phyloP scores from a whole-genome alignment of 2,797 vertebrate species.

The Galagoides demidoff region DNA sequence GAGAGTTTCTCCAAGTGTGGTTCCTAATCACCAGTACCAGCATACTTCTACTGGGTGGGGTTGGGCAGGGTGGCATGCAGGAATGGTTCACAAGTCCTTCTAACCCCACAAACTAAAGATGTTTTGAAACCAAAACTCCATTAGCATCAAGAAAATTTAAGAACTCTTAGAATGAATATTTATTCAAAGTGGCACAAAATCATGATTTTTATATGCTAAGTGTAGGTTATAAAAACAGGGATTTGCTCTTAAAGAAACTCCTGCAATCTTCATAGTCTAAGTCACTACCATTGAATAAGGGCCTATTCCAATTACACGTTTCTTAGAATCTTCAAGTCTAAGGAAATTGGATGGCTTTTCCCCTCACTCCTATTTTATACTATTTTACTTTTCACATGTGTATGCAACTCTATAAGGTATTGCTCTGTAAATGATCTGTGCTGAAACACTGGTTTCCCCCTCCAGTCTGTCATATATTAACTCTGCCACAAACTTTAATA shows the following conservation, averaged over 20 bases:
- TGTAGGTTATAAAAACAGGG: not conserved
- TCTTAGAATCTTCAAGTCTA: not conserved
- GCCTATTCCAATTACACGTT: not conserved
- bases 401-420: not conserved
- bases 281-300: not conserved
- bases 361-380: not conserved
- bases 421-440: not conserved
- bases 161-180: not conserved
- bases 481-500: conserved; percentile 30
- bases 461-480: not conserved
- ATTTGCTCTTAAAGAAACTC: conserved; percentile 2
- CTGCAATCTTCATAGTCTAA: conserved; percentile 18
- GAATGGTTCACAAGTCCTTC: not conserved
- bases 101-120: conserved; percentile 53
- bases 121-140: conserved; percentile 6
- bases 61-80: not conserved
- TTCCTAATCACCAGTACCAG: conserved; percentile 34
- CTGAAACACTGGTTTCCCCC: not conserved
- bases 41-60: not conserved
- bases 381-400: not conserved
- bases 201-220: conserved; percentile 22
- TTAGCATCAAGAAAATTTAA: conserved; percentile 46
- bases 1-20: conserved; percentile 45
- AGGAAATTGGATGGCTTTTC: not conserved
- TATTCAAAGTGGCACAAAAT: conserved; percentile 17